A percentile compares a stretch with the other conserved stretches of the same genome.
Conservation (phyloP, 2,113 vertebrate species). For the Myotis davidii region DNA sequence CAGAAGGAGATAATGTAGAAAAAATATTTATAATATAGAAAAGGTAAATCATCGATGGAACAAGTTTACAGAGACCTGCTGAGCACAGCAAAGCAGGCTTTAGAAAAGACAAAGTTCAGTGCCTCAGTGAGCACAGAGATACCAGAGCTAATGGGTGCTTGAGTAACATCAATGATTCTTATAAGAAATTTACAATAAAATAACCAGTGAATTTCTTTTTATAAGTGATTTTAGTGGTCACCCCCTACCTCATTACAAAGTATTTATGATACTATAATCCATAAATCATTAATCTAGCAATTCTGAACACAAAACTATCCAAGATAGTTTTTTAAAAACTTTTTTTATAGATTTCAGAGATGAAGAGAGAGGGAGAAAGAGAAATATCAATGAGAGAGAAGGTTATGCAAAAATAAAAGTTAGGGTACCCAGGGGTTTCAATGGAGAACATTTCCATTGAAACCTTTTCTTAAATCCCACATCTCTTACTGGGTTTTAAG, state of each 20-base stretch:
- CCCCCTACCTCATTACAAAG: background rate
- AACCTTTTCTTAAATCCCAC: constrained; percentile 44
- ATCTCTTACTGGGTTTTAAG: constrained; percentile 52
- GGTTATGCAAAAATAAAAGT: constrained; percentile 39
- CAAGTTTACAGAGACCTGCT: background rate
- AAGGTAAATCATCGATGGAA: background rate
- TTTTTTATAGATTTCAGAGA: too few species aligned
- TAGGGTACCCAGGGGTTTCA: constrained; percentile 15
- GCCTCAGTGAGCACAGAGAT: background rate
- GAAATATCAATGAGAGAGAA: too few species aligned
- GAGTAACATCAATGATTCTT: background rate
- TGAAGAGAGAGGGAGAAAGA: too few species aligned
- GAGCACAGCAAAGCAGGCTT: background rate
- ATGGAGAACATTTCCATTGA: background rate
- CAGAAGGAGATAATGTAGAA: background rate
- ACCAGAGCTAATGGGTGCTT: background rate
- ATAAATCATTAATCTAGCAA: constrained; percentile 15
- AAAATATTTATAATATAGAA: background rate
- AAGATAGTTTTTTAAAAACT: background rate
- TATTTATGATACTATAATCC: background rate
- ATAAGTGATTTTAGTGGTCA: background rate
- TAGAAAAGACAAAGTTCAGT: background rate
- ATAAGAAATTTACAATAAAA: background rate
- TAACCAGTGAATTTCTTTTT: background rate
- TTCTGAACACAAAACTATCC: background rate